Percentiles rank a stretch among this genome's conserved stretches.
Conservation (phyloP, 2,888 invertebrate genomes). For the Tachina fera region DNA sequence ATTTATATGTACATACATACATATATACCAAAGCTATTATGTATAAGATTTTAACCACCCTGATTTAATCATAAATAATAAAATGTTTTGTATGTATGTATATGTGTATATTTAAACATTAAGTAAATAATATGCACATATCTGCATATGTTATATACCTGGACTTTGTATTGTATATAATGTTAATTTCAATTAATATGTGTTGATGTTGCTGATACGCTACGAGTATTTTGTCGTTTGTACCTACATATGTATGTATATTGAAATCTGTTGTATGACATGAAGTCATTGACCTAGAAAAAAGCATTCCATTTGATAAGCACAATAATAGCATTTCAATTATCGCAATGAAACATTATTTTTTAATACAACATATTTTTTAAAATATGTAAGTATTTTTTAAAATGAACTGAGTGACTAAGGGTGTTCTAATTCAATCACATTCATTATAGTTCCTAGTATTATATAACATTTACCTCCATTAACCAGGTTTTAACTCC, state of each 20-base stretch:
- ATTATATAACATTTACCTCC: no score
- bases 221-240: background rate
- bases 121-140: background rate
- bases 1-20: background rate
- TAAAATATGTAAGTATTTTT: background rate
- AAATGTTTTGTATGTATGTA: background rate
- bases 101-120: background rate
- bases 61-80: background rate
- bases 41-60: no score
- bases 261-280: background rate
- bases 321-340: background rate
- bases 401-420: no score
- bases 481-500: no score
- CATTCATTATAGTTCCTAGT: no score
- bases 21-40: background rate
- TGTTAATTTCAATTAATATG: background rate
- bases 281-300: conserved; percentile 26
- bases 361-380: background rate
- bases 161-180: background rate
- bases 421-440: no score
- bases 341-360: background rate
- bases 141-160: background rate
- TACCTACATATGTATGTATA: no score
- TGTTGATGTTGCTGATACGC: background rate
- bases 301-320: background rate